Conservation (phyloP, 2,888 invertebrate genomes). For the Xestia sexstrigata region DNA sequence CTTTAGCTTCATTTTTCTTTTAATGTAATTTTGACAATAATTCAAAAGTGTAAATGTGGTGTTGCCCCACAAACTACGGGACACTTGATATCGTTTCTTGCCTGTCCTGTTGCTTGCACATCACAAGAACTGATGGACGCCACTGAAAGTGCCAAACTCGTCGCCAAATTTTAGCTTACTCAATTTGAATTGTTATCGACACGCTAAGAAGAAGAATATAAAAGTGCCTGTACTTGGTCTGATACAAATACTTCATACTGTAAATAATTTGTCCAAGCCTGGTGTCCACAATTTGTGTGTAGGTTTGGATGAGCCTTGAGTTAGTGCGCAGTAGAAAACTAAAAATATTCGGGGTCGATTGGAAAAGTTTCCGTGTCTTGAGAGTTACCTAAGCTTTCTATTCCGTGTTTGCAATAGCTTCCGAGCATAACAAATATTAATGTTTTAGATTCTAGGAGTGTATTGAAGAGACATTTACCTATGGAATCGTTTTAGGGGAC, state of each 20-base stretch:
- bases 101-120: too few relatives aligned
- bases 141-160: too few relatives aligned
- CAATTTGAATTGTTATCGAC: too few relatives aligned
- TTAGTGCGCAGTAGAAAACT: conserved; percentile 29
- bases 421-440: not conserved
- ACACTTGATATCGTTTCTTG: too few relatives aligned
- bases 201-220: too few relatives aligned
- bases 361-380: conserved; percentile 24
- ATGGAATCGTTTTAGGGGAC: not conserved
- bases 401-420: not conserved
- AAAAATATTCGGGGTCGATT: conserved; percentile 55
- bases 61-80: not conserved
- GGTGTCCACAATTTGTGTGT: not conserved
- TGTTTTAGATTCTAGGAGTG: not conserved
- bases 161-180: too few relatives aligned
- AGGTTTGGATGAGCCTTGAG: not conserved
- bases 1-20: not conserved
- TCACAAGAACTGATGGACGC: too few relatives aligned
- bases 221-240: too few relatives aligned
- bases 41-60: not conserved
- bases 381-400: not conserved
- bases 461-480: not conserved
- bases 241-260: too few relatives aligned
- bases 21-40: not conserved
- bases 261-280: not conserved